Conservation (phyloP, 1,140 invertebrate genomes). For the Heliconius eleuchia region DNA sequence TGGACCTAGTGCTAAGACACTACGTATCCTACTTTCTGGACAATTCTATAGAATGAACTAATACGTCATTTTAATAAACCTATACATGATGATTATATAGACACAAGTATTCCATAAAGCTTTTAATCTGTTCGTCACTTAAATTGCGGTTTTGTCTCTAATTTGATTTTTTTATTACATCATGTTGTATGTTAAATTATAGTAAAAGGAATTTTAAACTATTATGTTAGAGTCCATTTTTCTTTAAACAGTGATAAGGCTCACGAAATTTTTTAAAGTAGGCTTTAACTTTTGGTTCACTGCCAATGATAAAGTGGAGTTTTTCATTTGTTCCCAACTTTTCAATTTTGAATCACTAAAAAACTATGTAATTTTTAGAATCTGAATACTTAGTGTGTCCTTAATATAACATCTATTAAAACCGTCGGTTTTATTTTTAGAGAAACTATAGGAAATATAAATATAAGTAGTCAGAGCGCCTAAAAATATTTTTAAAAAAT, state of each 20-base stretch:
- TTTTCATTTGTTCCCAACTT: background rate
- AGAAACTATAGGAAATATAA: too few relatives aligned
- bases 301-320: background rate
- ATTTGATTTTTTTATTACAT: background rate
- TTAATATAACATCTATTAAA: too few relatives aligned
- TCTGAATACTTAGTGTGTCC: too few relatives aligned
- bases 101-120: background rate
- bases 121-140: background rate
- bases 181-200: background rate
- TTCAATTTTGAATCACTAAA: background rate
- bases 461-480: too few relatives aligned
- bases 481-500: too few relatives aligned
- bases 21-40: too few relatives aligned
- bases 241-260: background rate
- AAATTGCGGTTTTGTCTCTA: background rate
- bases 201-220: background rate
- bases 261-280: background rate
- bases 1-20: too few relatives aligned
- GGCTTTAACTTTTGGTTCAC: background rate
- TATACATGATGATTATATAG: background rate
- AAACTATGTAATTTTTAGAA: background rate
- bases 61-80: too few relatives aligned
- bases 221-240: background rate
- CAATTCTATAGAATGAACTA: too few relatives aligned
- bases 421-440: too few relatives aligned